phyloP scores from a whole-genome alignment of 1,140 invertebrate species.

The Hylaeus volcanicus region DNA sequence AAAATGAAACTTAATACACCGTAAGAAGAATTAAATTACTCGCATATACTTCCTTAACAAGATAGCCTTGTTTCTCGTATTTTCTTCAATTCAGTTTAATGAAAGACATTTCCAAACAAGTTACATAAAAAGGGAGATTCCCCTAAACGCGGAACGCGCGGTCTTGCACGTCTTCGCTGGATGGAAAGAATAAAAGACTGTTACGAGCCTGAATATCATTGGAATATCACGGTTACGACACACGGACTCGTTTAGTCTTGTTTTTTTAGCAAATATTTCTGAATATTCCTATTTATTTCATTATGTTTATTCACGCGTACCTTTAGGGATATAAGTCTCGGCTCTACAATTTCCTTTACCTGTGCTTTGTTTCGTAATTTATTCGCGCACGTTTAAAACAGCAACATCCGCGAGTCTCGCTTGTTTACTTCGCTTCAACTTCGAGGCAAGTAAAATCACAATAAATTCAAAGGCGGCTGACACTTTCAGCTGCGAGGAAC shows the following conservation, averaged over 20 bases:
- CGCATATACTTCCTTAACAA: neutral
- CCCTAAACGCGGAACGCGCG: neutral
- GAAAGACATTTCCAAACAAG: neutral
- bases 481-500: conserved; percentile 19
- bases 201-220: neutral
- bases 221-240: too few species aligned
- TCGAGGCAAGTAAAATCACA: conserved; percentile 7
- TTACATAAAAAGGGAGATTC: neutral
- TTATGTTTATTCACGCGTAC: too few species aligned
- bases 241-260: too few species aligned
- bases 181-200: neutral
- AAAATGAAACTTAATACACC: neutral
- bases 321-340: too few species aligned
- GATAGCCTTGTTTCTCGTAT: neutral
- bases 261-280: too few species aligned
- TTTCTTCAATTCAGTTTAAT: neutral
- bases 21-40: neutral
- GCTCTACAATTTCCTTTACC: too few species aligned
- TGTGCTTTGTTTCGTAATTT: too few species aligned
- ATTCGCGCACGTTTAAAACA: too few species aligned
- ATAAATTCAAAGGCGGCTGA: conserved; percentile 23
- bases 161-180: neutral
- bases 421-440: conserved; percentile 16
- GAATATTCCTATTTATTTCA: too few species aligned
- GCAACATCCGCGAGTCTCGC: neutral